Conservation (phyloP, 2,888 invertebrate species). For the Machimus atricapillus region DNA sequence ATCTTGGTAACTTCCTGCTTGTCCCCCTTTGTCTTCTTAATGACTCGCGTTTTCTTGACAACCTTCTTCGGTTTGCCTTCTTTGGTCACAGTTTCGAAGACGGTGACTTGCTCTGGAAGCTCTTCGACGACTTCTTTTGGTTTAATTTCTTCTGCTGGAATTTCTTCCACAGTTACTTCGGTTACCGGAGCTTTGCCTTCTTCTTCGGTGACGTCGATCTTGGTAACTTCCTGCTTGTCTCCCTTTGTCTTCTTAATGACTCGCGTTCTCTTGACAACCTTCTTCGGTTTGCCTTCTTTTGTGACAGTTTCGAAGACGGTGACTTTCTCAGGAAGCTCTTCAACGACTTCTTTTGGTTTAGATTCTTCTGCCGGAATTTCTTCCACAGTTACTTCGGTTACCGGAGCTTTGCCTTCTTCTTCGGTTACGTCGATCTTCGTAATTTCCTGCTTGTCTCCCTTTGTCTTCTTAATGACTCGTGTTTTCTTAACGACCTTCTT, state of each 20-base stretch:
- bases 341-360: too few species aligned
- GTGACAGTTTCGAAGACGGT: slow-evolving; percentile 46
- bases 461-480: slow-evolving; percentile 57
- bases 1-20: too few species aligned
- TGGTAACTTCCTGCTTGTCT: slow-evolving; percentile 57
- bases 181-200: slow-evolving; percentile 56
- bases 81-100: too few species aligned
- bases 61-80: too few species aligned
- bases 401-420: slow-evolving; percentile 56
- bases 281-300: too few species aligned
- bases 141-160: slow-evolving; percentile 46
- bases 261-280: too few species aligned
- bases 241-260: slow-evolving; percentile 58
- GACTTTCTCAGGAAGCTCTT: slow-evolving; percentile 48
- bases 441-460: slow-evolving; percentile 55
- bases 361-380: slow-evolving; percentile 55
- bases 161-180: slow-evolving; percentile 50
- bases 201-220: slow-evolving; percentile 59
- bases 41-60: too few species aligned
- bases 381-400: slow-evolving; percentile 55
- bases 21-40: too few species aligned
- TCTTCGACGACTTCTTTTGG: too few species aligned
- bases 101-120: too few species aligned
- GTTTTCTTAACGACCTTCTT: slow-evolving; percentile 54
- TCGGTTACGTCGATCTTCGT: slow-evolving; percentile 56